phyloP scores from a whole-genome alignment of 2,888 invertebrate genomes.

The Neocrepidodera transversa region DNA sequence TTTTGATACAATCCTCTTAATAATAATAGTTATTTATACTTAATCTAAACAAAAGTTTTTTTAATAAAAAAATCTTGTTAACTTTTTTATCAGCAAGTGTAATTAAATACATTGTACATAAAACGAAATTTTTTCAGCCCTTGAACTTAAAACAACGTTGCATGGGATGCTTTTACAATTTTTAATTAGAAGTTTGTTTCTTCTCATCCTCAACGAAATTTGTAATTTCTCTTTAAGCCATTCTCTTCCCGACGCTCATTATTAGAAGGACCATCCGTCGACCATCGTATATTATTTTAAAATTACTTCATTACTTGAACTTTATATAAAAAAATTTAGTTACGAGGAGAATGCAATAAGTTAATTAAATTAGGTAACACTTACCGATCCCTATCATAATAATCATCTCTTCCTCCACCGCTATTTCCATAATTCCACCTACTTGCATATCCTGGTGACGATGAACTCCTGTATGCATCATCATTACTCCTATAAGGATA shows the following conservation, averaged over 20 bases:
- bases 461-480: constrained; percentile 66
- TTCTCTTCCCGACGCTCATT: too few relatives aligned
- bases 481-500: constrained; percentile 65
- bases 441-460: constrained; percentile 44
- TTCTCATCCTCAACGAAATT: background rate
- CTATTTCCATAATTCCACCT: constrained; percentile 48
- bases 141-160: background rate
- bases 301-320: background rate
- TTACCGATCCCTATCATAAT: constrained; percentile 39
- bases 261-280: background rate
- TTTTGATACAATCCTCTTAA: too few relatives aligned
- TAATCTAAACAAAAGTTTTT: too few relatives aligned
- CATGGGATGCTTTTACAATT: background rate
- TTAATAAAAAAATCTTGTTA: too few relatives aligned
- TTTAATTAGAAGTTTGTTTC: constrained; percentile 3
- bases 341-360: too few relatives aligned
- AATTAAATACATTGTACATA: background rate
- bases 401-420: constrained; percentile 42
- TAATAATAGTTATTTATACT: too few relatives aligned
- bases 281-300: background rate
- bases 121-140: background rate
- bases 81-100: too few relatives aligned
- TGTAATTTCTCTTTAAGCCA: background rate
- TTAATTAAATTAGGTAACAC: too few relatives aligned
- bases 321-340: too few relatives aligned